These are phyloP conservation scores for Tenodera sinensis DNA, from an alignment of 2,888 invertebrate genomes.

Conservation along the genomic window DNA sequence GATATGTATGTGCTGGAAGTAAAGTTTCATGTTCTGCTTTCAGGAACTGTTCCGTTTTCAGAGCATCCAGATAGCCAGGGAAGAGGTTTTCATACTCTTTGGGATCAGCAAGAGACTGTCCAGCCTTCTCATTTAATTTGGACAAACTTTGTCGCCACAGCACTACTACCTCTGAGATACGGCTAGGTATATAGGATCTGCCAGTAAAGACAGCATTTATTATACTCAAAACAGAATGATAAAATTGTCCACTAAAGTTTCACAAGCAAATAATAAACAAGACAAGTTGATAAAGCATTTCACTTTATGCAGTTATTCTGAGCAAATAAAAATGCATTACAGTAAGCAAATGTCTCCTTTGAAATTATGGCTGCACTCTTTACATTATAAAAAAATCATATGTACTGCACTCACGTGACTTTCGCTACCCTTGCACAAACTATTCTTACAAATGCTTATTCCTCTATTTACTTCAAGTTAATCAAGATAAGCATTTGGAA, in stretches of 20 bases:
- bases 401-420: no score
- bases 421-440: no score
- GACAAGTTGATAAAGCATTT: no score
- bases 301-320: no score
- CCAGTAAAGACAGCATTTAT: slow-evolving; percentile 32
- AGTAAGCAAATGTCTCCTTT: neutral
- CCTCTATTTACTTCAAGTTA: no score
- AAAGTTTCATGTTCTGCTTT: slow-evolving; percentile 46
- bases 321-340: neutral
- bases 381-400: no score
- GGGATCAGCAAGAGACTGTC: slow-evolving; percentile 93
- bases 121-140: slow-evolving; percentile 81
- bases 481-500: no score
- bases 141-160: slow-evolving; percentile 83
- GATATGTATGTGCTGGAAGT: slow-evolving; percentile 59
- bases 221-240: neutral
- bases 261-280: neutral
- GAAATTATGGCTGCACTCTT: no score
- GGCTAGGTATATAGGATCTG: slow-evolving; percentile 91
- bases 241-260: neutral
- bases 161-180: slow-evolving; percentile 80
- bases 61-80: slow-evolving; percentile 71
- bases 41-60: slow-evolving; percentile 68
- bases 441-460: no score
- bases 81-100: slow-evolving; percentile 95